Conservation (phyloP, 2,113 vertebrate genomes). For the Okapia johnstoni region DNA sequence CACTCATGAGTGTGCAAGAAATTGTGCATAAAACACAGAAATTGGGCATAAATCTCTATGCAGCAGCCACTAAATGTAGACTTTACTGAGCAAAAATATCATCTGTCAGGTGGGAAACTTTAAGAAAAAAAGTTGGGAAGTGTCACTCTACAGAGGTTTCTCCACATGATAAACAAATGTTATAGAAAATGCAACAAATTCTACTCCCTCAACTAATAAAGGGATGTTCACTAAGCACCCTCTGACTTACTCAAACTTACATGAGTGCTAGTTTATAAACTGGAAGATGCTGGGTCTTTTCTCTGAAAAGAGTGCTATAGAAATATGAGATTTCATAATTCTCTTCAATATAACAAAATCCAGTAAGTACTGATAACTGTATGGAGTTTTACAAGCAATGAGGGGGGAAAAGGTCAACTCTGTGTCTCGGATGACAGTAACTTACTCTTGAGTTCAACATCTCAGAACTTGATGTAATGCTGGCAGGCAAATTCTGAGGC, state of each 20-base stretch:
- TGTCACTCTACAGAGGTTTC: not conserved
- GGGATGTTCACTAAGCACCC: not conserved
- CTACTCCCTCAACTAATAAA: not conserved
- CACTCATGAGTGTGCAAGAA: not conserved
- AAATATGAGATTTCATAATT: slow-evolving; percentile 30
- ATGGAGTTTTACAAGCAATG: not conserved
- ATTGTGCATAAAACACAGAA: not conserved
- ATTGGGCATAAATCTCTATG: not conserved
- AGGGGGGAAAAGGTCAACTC: not conserved
- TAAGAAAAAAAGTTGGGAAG: not conserved
- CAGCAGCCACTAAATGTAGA: not conserved
- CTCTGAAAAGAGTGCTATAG: not conserved
- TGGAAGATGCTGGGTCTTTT: not conserved
- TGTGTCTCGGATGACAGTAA: not conserved
- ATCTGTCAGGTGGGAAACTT: not conserved
- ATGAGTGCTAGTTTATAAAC: not conserved
- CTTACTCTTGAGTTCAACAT: not conserved
- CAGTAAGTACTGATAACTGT: not conserved
- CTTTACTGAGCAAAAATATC: not conserved
- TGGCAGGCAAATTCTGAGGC: not conserved
- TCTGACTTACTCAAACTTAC: not conserved
- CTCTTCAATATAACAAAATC: not conserved
- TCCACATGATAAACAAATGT: not conserved
- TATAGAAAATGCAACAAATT: slow-evolving; percentile 34
- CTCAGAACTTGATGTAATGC: not conserved